phyloP scores from a whole-genome alignment of 2,113 vertebrate species.

The Anguilla rostrata region DNA sequence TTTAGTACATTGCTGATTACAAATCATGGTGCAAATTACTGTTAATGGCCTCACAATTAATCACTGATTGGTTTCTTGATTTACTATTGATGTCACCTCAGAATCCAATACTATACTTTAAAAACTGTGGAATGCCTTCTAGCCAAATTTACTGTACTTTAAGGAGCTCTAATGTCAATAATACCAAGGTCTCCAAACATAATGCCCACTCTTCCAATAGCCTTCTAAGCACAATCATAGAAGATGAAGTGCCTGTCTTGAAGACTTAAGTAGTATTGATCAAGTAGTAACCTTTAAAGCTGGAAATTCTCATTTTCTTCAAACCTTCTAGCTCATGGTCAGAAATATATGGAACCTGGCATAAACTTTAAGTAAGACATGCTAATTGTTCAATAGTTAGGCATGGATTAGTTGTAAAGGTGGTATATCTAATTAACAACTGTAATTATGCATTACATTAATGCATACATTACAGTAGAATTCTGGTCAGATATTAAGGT shows the following conservation, averaged over 20 bases:
- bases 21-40: not conserved
- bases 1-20: not conserved
- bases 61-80: not conserved
- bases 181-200: slow-evolving; percentile 9
- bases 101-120: not conserved
- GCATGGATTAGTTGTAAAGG: not conserved
- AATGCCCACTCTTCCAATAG: not conserved
- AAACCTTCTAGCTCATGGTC: not conserved
- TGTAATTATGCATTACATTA: not conserved
- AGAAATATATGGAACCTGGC: slow-evolving; percentile 18
- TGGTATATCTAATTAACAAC: not conserved
- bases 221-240: not conserved
- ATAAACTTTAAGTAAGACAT: not conserved
- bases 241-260: slow-evolving; percentile 9
- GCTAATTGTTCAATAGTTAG: not conserved
- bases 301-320: not conserved
- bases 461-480: not conserved
- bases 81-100: not conserved
- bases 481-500: not conserved
- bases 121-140: not conserved
- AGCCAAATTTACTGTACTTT: not conserved
- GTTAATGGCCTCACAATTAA: not conserved
- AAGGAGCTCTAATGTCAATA: not conserved
- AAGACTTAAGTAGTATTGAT: slow-evolving; percentile 21
- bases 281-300: slow-evolving; percentile 24